Evolutionary conservation across 2,888 invertebrate genomes (phyloP).

Genomic region (Notodonta ziczac): DNA sequence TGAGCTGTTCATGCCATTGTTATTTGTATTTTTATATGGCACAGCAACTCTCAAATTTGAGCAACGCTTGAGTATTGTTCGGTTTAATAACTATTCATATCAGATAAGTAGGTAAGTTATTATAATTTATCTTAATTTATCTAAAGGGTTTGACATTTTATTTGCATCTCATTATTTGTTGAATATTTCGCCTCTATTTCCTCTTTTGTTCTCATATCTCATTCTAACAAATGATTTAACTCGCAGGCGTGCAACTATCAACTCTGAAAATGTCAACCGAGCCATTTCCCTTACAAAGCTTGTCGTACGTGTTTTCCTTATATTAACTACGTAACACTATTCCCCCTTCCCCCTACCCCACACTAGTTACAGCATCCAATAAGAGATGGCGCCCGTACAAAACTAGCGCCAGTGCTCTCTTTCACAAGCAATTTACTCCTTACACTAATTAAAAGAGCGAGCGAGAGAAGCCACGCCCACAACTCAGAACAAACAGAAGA

Average conservation of each 20-base stretch:
- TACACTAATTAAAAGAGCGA: slow-evolving; percentile 85
- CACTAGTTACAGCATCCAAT: slow-evolving; percentile 77
- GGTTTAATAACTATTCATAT: too few species aligned
- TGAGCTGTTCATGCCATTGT: too few species aligned
- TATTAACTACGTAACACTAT: slow-evolving; percentile 80
- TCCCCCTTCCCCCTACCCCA: slow-evolving; percentile 61
- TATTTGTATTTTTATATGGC: too few species aligned
- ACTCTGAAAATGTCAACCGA: slow-evolving; percentile 75
- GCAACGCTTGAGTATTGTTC: too few species aligned
- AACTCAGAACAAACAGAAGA: slow-evolving; percentile 80
- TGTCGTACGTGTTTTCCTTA: slow-evolving; percentile 80
- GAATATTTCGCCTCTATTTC: slow-evolving; percentile 12
- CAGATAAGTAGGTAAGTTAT: too few species aligned
- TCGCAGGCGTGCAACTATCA: slow-evolving; percentile 63
- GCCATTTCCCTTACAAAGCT: slow-evolving; percentile 77
- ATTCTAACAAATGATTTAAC: slow-evolving; percentile 62
- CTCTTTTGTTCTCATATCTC: slow-evolving; percentile 40
- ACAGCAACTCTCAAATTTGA: too few species aligned
- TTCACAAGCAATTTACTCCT: slow-evolving; percentile 84
- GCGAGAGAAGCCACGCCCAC: slow-evolving; percentile 78
- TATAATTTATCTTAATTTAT: too few species aligned
- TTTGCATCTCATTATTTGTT: neutral
- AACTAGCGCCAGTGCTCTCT: slow-evolving; percentile 72
- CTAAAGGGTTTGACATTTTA: too few species aligned
- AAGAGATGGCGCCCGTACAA: slow-evolving; percentile 77